Percentiles rank a stretch among this genome's conserved stretches.
These are phyloP conservation scores for Larimichthys polyactis DNA, from an alignment of 2,113 vertebrate genomes.

Conservation along the genomic window DNA sequence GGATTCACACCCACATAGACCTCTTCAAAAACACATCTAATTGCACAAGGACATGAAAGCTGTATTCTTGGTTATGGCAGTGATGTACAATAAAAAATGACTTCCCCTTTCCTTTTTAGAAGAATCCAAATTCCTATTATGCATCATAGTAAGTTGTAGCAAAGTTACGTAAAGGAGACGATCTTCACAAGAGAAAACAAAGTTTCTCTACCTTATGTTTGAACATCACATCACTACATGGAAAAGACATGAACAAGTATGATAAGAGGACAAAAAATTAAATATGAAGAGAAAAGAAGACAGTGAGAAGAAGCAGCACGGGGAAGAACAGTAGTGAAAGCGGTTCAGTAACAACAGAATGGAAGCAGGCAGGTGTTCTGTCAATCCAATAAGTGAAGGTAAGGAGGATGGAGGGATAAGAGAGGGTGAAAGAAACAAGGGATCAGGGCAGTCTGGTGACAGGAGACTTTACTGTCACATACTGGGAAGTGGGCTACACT, in stretches of 20 bases:
- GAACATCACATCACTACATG: too few species aligned
- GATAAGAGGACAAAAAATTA: background rate
- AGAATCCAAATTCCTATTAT: background rate
- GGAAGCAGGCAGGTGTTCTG: slow-evolving; percentile 35
- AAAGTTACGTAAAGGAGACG: background rate
- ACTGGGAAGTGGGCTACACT: slow-evolving; percentile 14
- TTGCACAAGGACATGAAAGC: background rate
- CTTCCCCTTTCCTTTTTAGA: slow-evolving; percentile 2
- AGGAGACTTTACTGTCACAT: slow-evolving; percentile 24
- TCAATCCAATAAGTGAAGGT: slow-evolving; percentile 65
- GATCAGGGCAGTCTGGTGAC: slow-evolving; percentile 29
- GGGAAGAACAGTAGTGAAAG: background rate
- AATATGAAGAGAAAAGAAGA: background rate
- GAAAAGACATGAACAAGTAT: background rate
- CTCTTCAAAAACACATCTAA: background rate
- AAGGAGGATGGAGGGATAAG: slow-evolving; percentile 58
- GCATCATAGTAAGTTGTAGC: background rate
- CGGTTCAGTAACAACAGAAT: slow-evolving; percentile 1
- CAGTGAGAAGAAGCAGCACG: background rate
- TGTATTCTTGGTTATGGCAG: background rate
- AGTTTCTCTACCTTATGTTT: background rate
- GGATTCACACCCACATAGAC: slow-evolving; percentile 3
- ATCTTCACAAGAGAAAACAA: background rate
- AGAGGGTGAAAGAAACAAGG: slow-evolving; percentile 12
- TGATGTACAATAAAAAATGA: background rate